Evolutionary conservation across 1,140 invertebrate species (phyloP), one percentile per base, ranked within the genome.

Genomic region (Dendroctonus ponderosae): DNA sequence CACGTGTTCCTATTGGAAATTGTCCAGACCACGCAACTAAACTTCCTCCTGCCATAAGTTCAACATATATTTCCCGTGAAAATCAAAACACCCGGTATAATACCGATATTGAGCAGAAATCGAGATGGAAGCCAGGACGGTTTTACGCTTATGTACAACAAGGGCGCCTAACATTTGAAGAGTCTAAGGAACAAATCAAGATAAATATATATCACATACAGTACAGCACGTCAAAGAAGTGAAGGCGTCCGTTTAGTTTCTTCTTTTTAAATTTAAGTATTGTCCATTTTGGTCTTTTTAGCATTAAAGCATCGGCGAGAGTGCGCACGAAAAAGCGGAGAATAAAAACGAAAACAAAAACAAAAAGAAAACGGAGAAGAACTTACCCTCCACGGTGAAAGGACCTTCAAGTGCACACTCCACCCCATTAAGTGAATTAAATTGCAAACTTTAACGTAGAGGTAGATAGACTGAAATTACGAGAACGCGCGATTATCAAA

Each of bases 191-290:
- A 78, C 74, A 71, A 69, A 76, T 7, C 26, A 26, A 26, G 26
- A 26, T 26, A 38, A 75, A 66, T 44, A 76, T 74, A 74, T 78
- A 79, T 79, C 77, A 79, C 77, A 79, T 76, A 75, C 65, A 79
- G 76, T 79, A 77, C 77, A 78, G 69, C 74, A 76, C 72, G 73
- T 73, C 73, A 75, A 67, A 63, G 43, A 63, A 42, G 50, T 65
- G 42, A 63, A 70, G 62, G 72, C 62, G 68, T 66, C 68, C 67
- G 48, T 76, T 38, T 41, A 8, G 9, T 63, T 41, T 15, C 50
- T 52, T 46, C n/a, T 52, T 15, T 52, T 52, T 52, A 52, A 14
- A 40, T 50, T 50, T 63, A 42, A 67, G 65, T 79, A 79, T 79
- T 79, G 76, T 79, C 76, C 76, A 70, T 71, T 70, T 71, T 71